Percentiles rank a stretch among this genome's conserved stretches.
phyloP scores from a whole-genome alignment of 2,888 invertebrate species.

The Limnephilus rhombicus region DNA sequence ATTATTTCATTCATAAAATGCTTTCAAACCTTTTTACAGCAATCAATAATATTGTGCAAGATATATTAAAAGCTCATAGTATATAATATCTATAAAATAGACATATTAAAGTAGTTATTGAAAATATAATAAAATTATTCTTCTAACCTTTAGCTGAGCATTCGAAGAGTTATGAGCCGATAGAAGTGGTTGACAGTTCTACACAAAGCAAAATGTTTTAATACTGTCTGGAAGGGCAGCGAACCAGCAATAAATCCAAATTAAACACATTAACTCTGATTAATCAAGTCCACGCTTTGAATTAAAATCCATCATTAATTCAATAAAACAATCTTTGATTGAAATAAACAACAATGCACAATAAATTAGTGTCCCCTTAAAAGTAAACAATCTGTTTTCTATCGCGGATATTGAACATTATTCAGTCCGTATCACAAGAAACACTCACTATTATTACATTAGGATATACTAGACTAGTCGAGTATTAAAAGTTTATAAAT shows the following conservation, averaged over 20 bases:
- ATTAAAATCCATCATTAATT: not conserved
- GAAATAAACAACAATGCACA: conserved; percentile 47
- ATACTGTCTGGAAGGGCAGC: conserved; percentile 21
- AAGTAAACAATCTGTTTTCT: conserved; percentile 50
- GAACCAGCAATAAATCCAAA: conserved; percentile 6
- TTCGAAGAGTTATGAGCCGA: not conserved
- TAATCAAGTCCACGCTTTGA: not conserved
- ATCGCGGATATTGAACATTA: not conserved
- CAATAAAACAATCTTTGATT: conserved; percentile 10
- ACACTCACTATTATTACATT: not conserved
- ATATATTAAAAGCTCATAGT: not conserved
- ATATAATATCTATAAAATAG: not conserved
- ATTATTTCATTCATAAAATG: not conserved
- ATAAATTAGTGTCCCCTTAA: conserved; percentile 8
- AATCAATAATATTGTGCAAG: not conserved
- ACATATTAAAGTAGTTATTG: not conserved
- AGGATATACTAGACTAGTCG: conserved; percentile 4
- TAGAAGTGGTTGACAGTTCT: conserved; percentile 21
- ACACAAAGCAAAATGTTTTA: conserved; percentile 41
- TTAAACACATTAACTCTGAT: not conserved
- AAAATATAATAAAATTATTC: not conserved
- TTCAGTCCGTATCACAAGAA: not conserved
- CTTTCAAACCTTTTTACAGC: not conserved
- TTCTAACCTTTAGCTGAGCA: conserved; percentile 10
- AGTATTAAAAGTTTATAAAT: conserved; percentile 44